Base-by-base conservation (phyloP, 2,888 invertebrate species). In the Doris montereyensis region DNA sequence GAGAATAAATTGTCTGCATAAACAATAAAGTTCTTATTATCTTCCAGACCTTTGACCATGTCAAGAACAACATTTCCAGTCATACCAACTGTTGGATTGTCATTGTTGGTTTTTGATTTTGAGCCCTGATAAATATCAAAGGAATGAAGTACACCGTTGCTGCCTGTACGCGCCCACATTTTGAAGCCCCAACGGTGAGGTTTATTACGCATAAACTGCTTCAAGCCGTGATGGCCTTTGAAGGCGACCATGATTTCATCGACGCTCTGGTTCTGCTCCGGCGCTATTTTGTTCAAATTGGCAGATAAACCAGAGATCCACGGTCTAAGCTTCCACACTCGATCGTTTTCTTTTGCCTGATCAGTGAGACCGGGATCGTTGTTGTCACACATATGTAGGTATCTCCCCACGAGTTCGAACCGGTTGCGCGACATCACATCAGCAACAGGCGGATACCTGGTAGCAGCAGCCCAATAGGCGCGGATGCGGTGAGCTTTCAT, bases 111-210 rank as follows among this genome's bases (percentile, higher is more conserved):
- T 13, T 34, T 57, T 17, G 24, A 67, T n/a, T 67, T 65, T 35
- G 78, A 68, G 2, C 80, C 80, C 26, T 78, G 77, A 57, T 81
- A 81, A 13, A 82, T 60, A 8, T 81, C 82, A 72, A 82, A 81
- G 8, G 76, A 76, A 52, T 76, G 24, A 5, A 82, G 52, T 2
- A 76, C 10, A n/a, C 78, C 79, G 3, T 30, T 8, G 1, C 67
- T 21, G 1, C 65, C 32, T 8, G 74, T 30, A 24, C 81, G 52
- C 13, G 65, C 71, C 75, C 77, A 84, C 26, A 84, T 57, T 78
- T 84, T 84, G 68, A 82, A 81, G 8, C 83, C 83, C 83, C 84
- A 84, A 26, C 41, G 67, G 62, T 84, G 70, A n/a, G 83, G 81
- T 70, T 84, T 83, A 10, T 65, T 62, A 17, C 67, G 58, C 26